phyloP scores from a whole-genome alignment of 2,888 invertebrate species.

The Pachymerium ferrugineum region DNA sequence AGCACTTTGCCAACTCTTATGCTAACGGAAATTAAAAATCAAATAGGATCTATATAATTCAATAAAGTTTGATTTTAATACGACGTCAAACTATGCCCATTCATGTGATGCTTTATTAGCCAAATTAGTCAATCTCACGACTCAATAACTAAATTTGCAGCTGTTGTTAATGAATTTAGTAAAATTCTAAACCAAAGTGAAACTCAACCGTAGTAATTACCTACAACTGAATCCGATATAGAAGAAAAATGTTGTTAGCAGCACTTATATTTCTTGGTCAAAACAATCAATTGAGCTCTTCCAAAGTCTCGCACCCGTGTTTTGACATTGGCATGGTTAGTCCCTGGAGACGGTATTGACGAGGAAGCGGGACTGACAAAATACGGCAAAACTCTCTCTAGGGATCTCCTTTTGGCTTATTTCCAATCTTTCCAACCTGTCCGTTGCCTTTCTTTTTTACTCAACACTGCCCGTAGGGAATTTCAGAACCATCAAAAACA shows the following conservation, averaged over 20 bases:
- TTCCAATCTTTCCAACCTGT: conserved; percentile 23
- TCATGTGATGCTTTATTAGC: background rate
- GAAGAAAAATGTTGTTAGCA: background rate
- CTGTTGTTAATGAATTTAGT: too few relatives aligned
- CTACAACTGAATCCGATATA: too few relatives aligned
- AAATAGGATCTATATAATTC: background rate
- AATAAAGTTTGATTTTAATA: background rate
- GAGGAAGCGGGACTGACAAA: background rate
- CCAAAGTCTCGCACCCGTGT: background rate
- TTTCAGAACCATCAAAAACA: background rate
- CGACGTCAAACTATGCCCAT: background rate
- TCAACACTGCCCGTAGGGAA: background rate
- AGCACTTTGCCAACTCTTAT: background rate
- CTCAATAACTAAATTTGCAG: background rate
- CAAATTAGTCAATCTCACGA: background rate
- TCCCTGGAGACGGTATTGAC: background rate
- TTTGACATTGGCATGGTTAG: background rate
- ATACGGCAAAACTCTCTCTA: conserved; percentile 19
- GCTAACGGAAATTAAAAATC: background rate
- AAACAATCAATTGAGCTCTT: conserved; percentile 1
- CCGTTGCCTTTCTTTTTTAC: conserved; percentile 2
- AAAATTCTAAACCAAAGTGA: too few relatives aligned
- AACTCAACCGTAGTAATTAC: too few relatives aligned
- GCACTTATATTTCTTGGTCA: background rate
- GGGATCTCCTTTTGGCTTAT: conserved; percentile 5